A percentile compares a stretch with the other conserved stretches of the same genome.
Evolutionary conservation across 2,888 invertebrate species (phyloP).

Genomic region (Octodonta nipae): DNA sequence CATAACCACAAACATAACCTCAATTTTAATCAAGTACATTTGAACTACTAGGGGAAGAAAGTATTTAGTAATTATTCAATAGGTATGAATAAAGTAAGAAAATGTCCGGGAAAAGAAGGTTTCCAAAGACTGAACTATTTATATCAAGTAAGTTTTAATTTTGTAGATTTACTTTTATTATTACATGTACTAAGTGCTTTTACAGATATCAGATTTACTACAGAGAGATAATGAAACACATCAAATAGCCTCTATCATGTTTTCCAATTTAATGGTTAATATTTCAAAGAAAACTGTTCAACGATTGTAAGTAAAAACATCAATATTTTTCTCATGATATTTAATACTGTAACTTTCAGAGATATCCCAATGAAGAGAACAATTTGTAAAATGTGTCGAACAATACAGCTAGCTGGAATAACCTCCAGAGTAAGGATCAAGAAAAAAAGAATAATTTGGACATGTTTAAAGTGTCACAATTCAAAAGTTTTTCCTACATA

Average conservation of each 20-base stretch:
- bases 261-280: conserved; percentile 27
- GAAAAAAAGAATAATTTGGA: conserved; percentile 36
- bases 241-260: conserved; percentile 22
- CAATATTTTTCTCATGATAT: conserved; percentile 4
- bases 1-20: conserved; percentile 3
- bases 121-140: conserved; percentile 58
- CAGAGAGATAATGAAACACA: conserved; percentile 16
- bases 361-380: conserved; percentile 40
- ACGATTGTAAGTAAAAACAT: conserved; percentile 27
- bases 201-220: conserved; percentile 20
- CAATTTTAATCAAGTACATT: conserved; percentile 2
- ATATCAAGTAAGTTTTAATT: conserved; percentile 47
- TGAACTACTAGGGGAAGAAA: too few species aligned
- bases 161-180: too few species aligned
- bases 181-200: too few species aligned
- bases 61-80: conserved; percentile 1
- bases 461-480: conserved; percentile 34
- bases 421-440: conserved; percentile 38
- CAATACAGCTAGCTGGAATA: conserved; percentile 38
- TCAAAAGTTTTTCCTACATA: conserved; percentile 32
- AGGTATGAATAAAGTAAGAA: conserved; percentile 33
- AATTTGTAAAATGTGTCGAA: conserved; percentile 41
- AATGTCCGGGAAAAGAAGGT: conserved; percentile 51
- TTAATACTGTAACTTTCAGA: conserved; percentile 24
- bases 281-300: conserved; percentile 32